A percentile compares a stretch with the other conserved stretches of the same genome.
These are phyloP conservation scores for Apistogramma diplotaenia DNA, from an alignment of 2,113 vertebrate genomes.

Conservation along the genomic window DNA sequence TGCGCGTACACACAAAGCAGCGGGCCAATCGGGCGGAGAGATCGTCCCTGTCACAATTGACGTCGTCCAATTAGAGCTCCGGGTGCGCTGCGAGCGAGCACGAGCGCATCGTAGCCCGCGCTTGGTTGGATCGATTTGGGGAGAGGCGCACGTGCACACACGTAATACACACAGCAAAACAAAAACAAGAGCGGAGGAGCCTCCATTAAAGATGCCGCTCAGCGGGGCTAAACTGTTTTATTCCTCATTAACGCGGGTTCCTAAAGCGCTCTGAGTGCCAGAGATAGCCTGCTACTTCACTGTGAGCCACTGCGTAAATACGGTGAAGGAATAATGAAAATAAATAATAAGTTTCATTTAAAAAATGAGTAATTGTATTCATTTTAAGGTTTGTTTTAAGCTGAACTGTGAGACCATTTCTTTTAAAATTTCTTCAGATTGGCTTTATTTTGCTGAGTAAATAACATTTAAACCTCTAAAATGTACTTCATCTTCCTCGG, in stretches of 20 bases:
- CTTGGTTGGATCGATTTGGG: not conserved
- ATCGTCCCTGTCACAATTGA: constrained; percentile 73
- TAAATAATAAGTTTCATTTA: not conserved
- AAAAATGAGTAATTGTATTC: not conserved
- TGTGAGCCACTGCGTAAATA: too few species aligned
- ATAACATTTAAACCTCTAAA: not conserved
- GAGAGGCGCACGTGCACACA: constrained; percentile 18
- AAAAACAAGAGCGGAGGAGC: constrained; percentile 26
- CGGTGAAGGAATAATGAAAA: not conserved
- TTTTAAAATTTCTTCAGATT: too few species aligned
- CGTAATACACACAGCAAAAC: constrained; percentile 24
- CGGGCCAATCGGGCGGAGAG: constrained; percentile 77
- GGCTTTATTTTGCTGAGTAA: not conserved
- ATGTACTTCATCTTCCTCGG: not conserved
- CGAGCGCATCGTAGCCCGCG: not conserved
- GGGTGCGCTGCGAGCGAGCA: constrained; percentile 17
- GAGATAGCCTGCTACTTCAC: not conserved
- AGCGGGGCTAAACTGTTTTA: too few species aligned
- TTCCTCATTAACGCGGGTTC: not conserved
- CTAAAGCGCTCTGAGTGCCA: not conserved
- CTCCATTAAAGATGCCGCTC: not conserved
- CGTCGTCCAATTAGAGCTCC: constrained; percentile 78
- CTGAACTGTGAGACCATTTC: not conserved
- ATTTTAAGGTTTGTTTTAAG: not conserved
- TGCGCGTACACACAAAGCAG: constrained; percentile 81